Evolutionary conservation across 2,797 vertebrate genomes (phyloP).

Genomic region (Thaleichthys pacificus): DNA sequence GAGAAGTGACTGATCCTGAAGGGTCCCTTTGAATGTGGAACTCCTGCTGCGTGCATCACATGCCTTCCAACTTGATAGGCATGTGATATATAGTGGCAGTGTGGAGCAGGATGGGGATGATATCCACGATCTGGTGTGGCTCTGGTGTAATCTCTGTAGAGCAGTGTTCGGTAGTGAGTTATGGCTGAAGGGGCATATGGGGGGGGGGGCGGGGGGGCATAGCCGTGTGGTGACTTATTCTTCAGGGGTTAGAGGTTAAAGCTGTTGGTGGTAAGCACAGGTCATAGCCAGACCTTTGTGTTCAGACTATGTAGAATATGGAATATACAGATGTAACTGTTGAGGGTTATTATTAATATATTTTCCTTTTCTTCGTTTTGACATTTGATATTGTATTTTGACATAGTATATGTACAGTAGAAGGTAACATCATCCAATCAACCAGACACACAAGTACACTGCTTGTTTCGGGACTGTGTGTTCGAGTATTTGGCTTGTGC

Average conservation of each 20-base stretch:
- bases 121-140: constrained; percentile 53
- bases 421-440: no score
- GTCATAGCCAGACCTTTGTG: constrained; percentile 21
- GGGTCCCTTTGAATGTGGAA: constrained; percentile 49
- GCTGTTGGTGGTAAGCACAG: constrained; percentile 16
- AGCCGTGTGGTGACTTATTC: constrained; percentile 46
- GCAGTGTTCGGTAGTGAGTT: constrained; percentile 34
- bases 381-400: no score
- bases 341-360: not conserved
- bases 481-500: not conserved
- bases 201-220: constrained; percentile 21
- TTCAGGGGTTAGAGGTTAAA: constrained; percentile 53
- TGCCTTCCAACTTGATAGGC: constrained; percentile 47
- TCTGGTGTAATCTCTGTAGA: not conserved
- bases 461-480: not conserved
- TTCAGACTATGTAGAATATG: not conserved
- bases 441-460: not conserved
- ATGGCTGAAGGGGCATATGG: constrained; percentile 48
- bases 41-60: constrained; percentile 56
- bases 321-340: not conserved
- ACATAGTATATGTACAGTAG: no score
- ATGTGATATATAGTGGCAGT: constrained; percentile 4
- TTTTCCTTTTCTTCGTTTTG: no score
- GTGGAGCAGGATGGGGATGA: constrained; percentile 57
- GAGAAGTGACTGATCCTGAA: constrained; percentile 51